phyloP scores from a whole-genome alignment of 1,140 invertebrate genomes.

The Bombus haemorrhoidalis region DNA sequence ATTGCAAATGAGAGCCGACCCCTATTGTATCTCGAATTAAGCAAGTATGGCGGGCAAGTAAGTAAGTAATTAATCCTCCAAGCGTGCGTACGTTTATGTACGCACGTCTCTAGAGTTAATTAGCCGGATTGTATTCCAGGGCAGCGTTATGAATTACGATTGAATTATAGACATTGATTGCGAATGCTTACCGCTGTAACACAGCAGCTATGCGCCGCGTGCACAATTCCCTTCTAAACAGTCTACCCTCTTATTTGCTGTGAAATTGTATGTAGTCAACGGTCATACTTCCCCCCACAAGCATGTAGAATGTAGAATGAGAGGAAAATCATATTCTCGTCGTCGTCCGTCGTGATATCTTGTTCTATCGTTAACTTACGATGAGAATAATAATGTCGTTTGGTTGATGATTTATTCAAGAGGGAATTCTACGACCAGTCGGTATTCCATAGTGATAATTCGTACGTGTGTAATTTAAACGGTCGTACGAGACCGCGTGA shows the following conservation, averaged over 20 bases:
- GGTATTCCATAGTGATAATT: not conserved
- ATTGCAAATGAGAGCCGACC: conserved; percentile 61
- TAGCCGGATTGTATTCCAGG: conserved; percentile 55
- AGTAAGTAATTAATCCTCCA: conserved; percentile 60
- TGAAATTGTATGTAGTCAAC: conserved; percentile 5
- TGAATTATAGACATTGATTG: conserved; percentile 62
- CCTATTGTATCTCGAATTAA: conserved; percentile 61
- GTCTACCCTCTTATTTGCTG: not conserved
- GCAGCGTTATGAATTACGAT: conserved; percentile 51
- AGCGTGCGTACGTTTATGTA: conserved; percentile 58
- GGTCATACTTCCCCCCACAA: not conserved
- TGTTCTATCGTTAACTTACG: not conserved
- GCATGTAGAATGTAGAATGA: not conserved
- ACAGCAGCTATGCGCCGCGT: not conserved
- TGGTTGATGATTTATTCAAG: not conserved
- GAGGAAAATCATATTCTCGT: not conserved
- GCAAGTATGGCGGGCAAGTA: conserved; percentile 60
- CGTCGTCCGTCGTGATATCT: not conserved
- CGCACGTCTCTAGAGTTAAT: conserved; percentile 59
- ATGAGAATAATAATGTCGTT: not conserved
- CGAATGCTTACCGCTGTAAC: conserved; percentile 38
- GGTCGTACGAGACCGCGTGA: not conserved
- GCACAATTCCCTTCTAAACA: not conserved
- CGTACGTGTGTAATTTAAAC: conserved; percentile 9
- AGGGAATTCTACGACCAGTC: not conserved